Conservation (phyloP, 1,140 invertebrate genomes). For the Halesus radiatus region DNA sequence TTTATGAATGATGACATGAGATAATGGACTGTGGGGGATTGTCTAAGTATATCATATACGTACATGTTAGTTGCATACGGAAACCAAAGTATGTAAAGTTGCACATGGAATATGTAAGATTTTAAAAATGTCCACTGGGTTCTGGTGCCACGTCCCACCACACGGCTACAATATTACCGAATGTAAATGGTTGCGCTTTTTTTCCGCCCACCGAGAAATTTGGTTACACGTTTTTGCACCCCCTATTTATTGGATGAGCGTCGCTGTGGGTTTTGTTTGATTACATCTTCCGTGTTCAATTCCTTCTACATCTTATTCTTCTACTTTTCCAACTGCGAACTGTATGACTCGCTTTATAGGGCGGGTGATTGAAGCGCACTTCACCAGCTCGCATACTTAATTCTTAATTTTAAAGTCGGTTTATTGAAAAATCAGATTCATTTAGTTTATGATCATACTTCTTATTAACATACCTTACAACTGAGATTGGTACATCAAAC, state of each 20-base stretch:
- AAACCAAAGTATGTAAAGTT: too few species aligned
- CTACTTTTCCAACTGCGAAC: background rate
- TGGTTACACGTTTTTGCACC: conserved; percentile 39
- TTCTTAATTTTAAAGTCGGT: background rate
- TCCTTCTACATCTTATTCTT: background rate
- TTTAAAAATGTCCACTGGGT: conserved; percentile 6
- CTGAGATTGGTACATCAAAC: too few species aligned
- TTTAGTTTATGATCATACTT: too few species aligned
- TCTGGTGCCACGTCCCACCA: background rate
- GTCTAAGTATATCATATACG: too few species aligned
- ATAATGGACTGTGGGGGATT: too few species aligned
- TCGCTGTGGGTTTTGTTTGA: conserved; percentile 34
- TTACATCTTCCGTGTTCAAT: conserved; percentile 18
- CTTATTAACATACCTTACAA: too few species aligned
- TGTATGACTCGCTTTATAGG: background rate
- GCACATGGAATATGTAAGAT: too few species aligned
- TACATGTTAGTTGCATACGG: too few species aligned
- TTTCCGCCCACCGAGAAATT: conserved; percentile 21
- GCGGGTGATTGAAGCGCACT: background rate
- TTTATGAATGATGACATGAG: too few species aligned
- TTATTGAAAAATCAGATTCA: too few species aligned
- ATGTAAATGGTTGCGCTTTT: conserved; percentile 36
- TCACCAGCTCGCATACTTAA: background rate
- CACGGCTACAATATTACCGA: conserved; percentile 22
- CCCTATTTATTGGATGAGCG: conserved; percentile 34